phyloP scores from a whole-genome alignment of 2,888 invertebrate species.

The Ophion ventricosus region DNA sequence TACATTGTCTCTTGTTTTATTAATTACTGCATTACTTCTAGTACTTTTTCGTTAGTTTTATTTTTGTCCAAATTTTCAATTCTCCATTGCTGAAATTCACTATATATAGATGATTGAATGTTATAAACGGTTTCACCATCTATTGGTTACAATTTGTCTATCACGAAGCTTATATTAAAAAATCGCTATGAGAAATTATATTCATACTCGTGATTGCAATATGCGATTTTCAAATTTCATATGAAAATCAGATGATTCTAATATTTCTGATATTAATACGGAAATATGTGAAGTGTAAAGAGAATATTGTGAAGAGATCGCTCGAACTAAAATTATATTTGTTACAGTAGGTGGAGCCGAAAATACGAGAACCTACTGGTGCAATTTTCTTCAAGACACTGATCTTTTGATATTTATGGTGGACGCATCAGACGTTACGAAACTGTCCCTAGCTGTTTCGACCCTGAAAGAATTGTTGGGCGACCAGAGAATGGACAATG shows the following conservation, averaged over 20 bases:
- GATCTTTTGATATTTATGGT: slow-evolving; percentile 82
- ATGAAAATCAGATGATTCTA: background rate
- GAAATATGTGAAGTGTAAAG: background rate
- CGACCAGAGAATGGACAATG: slow-evolving; percentile 80
- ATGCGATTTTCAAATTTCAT: background rate
- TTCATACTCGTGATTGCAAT: background rate
- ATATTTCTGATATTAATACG: background rate
- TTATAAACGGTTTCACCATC: too few species aligned
- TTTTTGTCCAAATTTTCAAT: too few species aligned
- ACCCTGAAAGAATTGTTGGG: slow-evolving; percentile 81
- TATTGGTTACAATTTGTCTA: too few species aligned
- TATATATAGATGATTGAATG: too few species aligned
- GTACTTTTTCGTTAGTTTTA: too few species aligned
- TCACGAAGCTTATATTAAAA: background rate
- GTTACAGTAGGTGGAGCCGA: slow-evolving; percentile 80
- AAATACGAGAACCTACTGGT: slow-evolving; percentile 80
- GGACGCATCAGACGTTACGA: slow-evolving; percentile 80
- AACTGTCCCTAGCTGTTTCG: slow-evolving; percentile 78
- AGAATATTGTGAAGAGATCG: background rate
- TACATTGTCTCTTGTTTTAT: too few species aligned
- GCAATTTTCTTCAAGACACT: slow-evolving; percentile 82
- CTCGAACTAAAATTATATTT: slow-evolving; percentile 32
- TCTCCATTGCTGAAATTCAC: too few species aligned
- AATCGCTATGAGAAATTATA: background rate
- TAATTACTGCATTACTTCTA: too few species aligned